Evolutionary conservation across 2,113 vertebrate species (phyloP), one percentile per base, ranked within the genome.

Genomic region (Chaenogobius annularis): DNA sequence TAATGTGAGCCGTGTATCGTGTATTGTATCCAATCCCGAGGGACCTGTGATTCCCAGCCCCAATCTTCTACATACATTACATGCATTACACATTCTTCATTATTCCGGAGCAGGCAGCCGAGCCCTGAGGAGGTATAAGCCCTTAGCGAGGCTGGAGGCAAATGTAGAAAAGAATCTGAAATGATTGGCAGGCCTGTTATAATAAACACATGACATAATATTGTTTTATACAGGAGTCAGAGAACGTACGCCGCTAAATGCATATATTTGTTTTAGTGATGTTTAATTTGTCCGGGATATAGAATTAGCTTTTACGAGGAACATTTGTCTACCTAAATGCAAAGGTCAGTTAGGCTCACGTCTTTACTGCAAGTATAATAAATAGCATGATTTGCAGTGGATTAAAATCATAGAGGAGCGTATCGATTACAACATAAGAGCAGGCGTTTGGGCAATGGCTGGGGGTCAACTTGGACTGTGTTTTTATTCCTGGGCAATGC

Each of bases 311-410:
- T 75, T 69, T 79, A 84, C 78, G 66, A 56, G 72, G 56, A 69
- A 75, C 79, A 77, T 80, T 74, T 88, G 83, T 86, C 68, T 82
- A 37, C 61, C 69, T 13, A 63, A 77, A 65, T 55, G 56, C n/a
- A 66, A 63, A 48, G 50, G 22, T 70, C 48, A 65, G 56, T 74
- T 77, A 47, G 1, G 40, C 67, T 74, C 55, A 52, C 65, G 55
- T 44, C 46, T 63, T 68, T 43, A 74, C 69, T 35, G 52, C 70
- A 82, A 70, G 74, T 69, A 83, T 80, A 72, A 82, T 78, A 83
- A 85, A 80, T 77, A 71, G 35, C 66, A 48, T 63, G 77, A 83
- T 85, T 87, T 87, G 76, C 73, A 72, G 37, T 37, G 75, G 81
- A 87, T 88, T 84, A 72, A 78, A 84, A 68, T 72, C 37, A 12